Conservation (phyloP, 2,797 vertebrate genomes). For the Monodelphis domestica region DNA sequence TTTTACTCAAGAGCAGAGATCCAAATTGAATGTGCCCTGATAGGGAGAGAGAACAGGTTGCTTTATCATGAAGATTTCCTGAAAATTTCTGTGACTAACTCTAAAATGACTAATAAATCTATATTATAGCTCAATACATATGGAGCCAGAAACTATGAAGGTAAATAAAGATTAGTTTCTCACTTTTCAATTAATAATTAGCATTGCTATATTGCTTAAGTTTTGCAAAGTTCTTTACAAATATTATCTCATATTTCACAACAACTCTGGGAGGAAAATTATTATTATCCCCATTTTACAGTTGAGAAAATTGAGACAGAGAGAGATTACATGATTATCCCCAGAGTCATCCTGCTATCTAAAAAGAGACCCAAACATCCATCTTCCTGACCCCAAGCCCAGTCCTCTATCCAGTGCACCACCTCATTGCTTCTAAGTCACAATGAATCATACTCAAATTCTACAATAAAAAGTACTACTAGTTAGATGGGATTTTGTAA, state of each 20-base stretch:
- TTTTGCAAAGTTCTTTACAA: background rate
- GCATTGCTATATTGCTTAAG: background rate
- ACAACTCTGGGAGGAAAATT: background rate
- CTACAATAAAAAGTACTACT: background rate
- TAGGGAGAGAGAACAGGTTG: background rate
- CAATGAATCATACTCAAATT: background rate
- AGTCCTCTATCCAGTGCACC: background rate
- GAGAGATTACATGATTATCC: background rate
- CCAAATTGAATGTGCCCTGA: background rate
- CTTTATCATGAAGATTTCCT: conserved; percentile 19
- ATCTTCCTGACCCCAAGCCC: background rate
- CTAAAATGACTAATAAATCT: conserved; percentile 10
- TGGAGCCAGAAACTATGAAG: background rate
- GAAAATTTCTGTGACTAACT: conserved; percentile 34
- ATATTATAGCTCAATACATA: conserved; percentile 1
- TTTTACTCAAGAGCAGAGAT: background rate
- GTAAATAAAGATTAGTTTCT: conserved; percentile 41
- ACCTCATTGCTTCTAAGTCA: background rate
- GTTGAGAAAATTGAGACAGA: background rate
- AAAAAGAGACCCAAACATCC: background rate
- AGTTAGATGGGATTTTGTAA: background rate
- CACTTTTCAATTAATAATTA: conserved; percentile 8
- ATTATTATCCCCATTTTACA: background rate
- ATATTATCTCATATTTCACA: background rate
- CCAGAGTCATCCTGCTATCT: background rate